Evolutionary conservation across 2,797 vertebrate genomes (phyloP), one percentile per base, ranked within the genome.

Genomic region (Anguilla anguilla): DNA sequence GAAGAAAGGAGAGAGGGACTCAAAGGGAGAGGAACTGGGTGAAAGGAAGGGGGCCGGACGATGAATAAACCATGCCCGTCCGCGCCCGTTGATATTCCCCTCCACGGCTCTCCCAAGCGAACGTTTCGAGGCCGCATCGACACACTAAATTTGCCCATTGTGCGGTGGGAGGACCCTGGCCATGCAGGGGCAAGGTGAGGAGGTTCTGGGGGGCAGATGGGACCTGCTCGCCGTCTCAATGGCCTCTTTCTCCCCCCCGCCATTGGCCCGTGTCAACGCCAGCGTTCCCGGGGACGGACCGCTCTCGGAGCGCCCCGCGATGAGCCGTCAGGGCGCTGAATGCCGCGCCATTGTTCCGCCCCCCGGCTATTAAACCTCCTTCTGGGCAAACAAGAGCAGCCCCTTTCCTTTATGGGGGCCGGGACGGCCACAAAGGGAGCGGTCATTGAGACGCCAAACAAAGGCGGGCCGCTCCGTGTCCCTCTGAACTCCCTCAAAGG

Each of bases 321-420:
- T 96, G 94, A 97, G 96, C 90, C 91, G 93, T 91, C 93, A 92
- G 95, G 92, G 87, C 28, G 46, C 94, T 95, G 96, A 97, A 97
- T 96, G 97, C 96, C 96, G 96, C 96, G 96, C 96, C 95, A 96
- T 96, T 97, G 96, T 96, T 94, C 94, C 91, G 92, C 90, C 90
- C 92, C 88, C 0, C 92, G 92, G 95, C 96, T 95, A 97, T 97
- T 96, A 97, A 96, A 97, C 93, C 97, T 96, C 96, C 96, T 97
- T 95, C 96, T 97, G 96, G 93, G 96, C 96, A 96, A 96, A 97
- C 96, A 97, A 97, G 96, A 96, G 95, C 96, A 96, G 95, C 95
- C 93, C 90, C 93, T 94, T 97, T 94, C 96, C 96, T 97, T 98
- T 97, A 96, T 95, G 92, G 94, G 94, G 94, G 95, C 95, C 93